phyloP scores from a whole-genome alignment of 2,888 invertebrate species.

The Xestia xanthographa region DNA sequence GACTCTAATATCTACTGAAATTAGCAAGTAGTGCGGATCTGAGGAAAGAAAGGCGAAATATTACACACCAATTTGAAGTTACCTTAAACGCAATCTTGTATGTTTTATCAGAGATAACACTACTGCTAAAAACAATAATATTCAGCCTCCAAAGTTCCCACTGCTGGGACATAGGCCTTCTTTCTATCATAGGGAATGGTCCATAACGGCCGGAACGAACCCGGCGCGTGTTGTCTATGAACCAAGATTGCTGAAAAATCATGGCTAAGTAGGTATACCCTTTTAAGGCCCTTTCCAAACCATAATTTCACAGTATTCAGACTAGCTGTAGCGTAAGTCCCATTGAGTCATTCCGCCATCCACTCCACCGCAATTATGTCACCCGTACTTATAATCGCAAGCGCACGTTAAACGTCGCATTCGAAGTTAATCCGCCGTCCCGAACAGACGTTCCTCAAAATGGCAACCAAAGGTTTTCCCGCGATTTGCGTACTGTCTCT shows the following conservation, averaged over 20 bases:
- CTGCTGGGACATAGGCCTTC: background rate
- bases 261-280: background rate
- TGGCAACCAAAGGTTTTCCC: background rate
- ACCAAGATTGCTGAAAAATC: background rate
- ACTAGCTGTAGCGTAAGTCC: background rate
- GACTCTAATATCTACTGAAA: background rate
- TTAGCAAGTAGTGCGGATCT: background rate
- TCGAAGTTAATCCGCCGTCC: background rate
- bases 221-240: no score
- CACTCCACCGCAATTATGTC: background rate
- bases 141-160: background rate
- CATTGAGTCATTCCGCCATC: background rate
- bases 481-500: background rate
- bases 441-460: background rate
- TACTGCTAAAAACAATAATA: background rate
- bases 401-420: background rate
- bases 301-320: background rate
- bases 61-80: background rate
- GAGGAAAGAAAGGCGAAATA: background rate
- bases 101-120: background rate
- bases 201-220: background rate
- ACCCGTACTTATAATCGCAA: background rate
- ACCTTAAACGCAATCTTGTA: background rate
- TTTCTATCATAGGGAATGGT: background rate
- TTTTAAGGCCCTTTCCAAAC: background rate